Percentiles rank a stretch among this genome's conserved stretches.
Conservation (phyloP, 1,140 invertebrate genomes). For the Meloidogyne hapla region DNA sequence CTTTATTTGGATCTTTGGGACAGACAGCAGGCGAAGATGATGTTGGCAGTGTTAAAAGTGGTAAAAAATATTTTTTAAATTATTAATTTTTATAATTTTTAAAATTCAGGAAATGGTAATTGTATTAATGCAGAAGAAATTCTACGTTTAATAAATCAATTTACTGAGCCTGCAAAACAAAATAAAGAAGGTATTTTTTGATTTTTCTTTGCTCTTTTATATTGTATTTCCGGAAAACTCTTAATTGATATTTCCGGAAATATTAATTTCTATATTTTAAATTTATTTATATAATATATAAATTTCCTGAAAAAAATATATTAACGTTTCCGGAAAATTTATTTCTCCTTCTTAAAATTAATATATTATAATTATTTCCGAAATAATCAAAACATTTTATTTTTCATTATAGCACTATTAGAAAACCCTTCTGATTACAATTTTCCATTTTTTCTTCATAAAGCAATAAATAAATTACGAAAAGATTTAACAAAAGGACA, state of each 20-base stretch:
- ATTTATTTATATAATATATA: no score
- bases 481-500: conserved; percentile 5
- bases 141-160: neutral
- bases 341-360: no score
- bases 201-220: neutral
- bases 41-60: neutral
- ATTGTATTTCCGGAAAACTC: no score
- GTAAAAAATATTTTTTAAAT: no score
- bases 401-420: neutral
- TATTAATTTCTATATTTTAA: neutral
- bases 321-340: no score
- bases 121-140: neutral
- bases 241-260: no score
- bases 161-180: neutral
- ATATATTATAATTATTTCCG: neutral
- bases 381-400: neutral
- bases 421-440: conserved; percentile 17
- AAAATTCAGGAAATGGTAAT: neutral
- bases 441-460: conserved; percentile 27
- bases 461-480: conserved; percentile 21
- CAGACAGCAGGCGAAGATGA: neutral
- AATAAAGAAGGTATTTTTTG: conserved; percentile 13
- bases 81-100: neutral
- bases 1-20: neutral
- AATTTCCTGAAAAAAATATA: no score